Conservation (phyloP, 2,113 vertebrate genomes). For the Pseudopipra pipra region DNA sequence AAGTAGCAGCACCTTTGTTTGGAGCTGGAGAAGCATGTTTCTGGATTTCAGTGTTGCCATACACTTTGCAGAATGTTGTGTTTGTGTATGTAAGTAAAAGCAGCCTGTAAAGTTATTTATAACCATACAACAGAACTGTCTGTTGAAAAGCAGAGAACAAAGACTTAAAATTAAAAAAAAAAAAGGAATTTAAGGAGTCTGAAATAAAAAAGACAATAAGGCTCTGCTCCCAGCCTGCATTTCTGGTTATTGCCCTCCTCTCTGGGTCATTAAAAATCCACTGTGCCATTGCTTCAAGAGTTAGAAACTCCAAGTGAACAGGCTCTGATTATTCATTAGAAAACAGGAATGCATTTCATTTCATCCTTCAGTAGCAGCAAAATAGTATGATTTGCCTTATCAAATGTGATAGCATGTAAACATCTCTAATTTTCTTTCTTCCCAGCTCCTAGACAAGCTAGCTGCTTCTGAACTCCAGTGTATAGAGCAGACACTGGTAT, state of each 20-base stretch:
- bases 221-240: not conserved
- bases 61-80: not conserved
- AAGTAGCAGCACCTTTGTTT: slow-evolving; percentile 24
- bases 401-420: not conserved
- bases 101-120: slow-evolving; percentile 32
- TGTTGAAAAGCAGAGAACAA: slow-evolving; percentile 16
- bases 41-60: slow-evolving; percentile 49
- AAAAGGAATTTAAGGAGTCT: not conserved
- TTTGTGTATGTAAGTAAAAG: slow-evolving; percentile 9
- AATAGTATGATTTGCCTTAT: not conserved
- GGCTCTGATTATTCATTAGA: not conserved
- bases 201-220: not conserved
- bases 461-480: not conserved
- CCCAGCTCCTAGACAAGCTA: not conserved
- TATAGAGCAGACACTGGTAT: not conserved
- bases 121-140: not conserved
- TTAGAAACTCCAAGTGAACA: not conserved
- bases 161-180: not conserved
- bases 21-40: not conserved
- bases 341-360: not conserved
- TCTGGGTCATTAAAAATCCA: not conserved
- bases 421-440: not conserved
- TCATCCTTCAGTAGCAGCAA: not conserved
- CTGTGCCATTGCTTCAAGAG: not conserved
- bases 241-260: not conserved